Base-by-base conservation (phyloP, 92 coral and sea anemone genomes). In the Muricea muricata region DNA sequence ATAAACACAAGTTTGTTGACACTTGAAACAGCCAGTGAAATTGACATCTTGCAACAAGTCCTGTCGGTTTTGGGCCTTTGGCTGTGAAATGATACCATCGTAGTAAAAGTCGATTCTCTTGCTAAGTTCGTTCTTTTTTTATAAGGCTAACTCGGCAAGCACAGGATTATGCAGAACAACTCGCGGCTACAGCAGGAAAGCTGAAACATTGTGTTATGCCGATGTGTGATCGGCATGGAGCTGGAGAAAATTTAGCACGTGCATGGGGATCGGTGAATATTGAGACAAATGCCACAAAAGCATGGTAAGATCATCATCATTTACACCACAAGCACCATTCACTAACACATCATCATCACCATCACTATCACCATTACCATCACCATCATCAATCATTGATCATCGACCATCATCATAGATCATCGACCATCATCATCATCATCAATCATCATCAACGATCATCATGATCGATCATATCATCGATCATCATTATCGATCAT, bases 231-330 rank as follows among this genome's bases (percentile, higher is more conserved):
- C 70, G 71, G n/a, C 54, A 37, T 20, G 71, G 83, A 4, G 83
- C 83, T 3, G 71, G 83, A 1, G 83, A 78, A 32, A 78, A 78
- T 35, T 58, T 78, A 57, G 83, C 83, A 2, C 20, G 30, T 20
- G 83, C 83, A 17, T 78, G 71, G 70, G 83, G 83, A 23, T 20
- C 47, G 18, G 65, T 41, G 18, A 34, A 56, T 26, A 41, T 39
- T 7, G 83, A 78, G 23, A 31, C 71, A 4, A 78, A 78, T 41
- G 83, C 83, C 33, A 78, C 83, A 6, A 78, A 78, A 31, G 50
- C 71, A 20, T 78, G 83, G 83, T 78, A 58, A n/a, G 33, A 56
- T 13, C 39, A 28, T 37, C 25, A 2, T 0, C 21, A 32, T 21
- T 8, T n/a, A 1, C 0, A 2, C 65, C 13, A 7, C 61, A 20